phyloP scores from a whole-genome alignment of 2,113 vertebrate species.

The Gobius niger region DNA sequence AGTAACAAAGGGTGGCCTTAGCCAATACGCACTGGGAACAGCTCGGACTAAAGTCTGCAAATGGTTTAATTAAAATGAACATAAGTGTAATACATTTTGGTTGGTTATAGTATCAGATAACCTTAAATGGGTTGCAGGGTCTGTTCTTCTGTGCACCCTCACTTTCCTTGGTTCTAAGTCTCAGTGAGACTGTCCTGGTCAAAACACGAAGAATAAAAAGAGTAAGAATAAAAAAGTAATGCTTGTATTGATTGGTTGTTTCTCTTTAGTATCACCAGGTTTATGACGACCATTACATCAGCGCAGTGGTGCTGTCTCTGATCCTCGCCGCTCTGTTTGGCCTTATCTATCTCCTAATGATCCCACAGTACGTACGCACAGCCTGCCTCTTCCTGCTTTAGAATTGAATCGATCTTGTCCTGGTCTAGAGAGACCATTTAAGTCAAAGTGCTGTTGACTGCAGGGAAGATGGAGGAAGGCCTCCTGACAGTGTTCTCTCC shows the following conservation, averaged over 20 bases:
- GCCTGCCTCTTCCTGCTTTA: slow-evolving; percentile 20
- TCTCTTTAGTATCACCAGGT: slow-evolving; percentile 89
- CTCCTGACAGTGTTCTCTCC: slow-evolving; percentile 20
- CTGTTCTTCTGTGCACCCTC: no score
- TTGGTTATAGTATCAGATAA: no score
- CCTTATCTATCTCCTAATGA: slow-evolving; percentile 95
- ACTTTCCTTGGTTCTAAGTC: no score
- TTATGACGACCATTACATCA: slow-evolving; percentile 93
- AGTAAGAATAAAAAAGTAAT: no score
- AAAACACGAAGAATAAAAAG: no score
- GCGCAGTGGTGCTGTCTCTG: slow-evolving; percentile 90
- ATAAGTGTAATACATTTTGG: no score
- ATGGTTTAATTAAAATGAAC: no score
- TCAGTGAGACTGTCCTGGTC: no score
- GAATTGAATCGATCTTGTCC: slow-evolving; percentile 27
- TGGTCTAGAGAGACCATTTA: slow-evolving; percentile 29
- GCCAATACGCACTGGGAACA: no score
- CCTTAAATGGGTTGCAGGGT: no score
- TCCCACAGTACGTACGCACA: slow-evolving; percentile 88
- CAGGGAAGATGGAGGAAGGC: slow-evolving; percentile 24
- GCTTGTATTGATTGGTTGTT: slow-evolving; percentile 13
- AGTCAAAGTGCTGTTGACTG: slow-evolving; percentile 18
- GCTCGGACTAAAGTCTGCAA: no score
- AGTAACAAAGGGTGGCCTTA: no score
- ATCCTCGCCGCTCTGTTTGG: slow-evolving; percentile 91